Evolutionary conservation across 2,888 invertebrate genomes (phyloP).

Genomic region (Eilema caniola): DNA sequence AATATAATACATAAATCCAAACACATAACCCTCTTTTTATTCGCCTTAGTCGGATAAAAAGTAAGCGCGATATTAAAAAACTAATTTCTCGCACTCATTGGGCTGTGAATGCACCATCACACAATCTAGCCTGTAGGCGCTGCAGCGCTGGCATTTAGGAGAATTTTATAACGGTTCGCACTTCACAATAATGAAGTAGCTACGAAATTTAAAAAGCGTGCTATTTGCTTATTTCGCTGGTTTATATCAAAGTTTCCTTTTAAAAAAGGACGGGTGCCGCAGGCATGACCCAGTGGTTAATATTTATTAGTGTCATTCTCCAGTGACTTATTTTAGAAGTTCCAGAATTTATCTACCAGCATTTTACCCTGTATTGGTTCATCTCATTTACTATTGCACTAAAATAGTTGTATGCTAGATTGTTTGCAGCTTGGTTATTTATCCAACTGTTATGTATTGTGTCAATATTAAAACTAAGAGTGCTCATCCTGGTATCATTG

Average conservation of each 20-base stretch:
- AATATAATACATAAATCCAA: not conserved
- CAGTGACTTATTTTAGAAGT: not conserved
- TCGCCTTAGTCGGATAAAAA: conserved; percentile 27
- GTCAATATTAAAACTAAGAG: too few relatives aligned
- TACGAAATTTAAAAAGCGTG: conserved; percentile 41
- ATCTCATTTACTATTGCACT: not conserved
- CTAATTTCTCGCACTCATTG: conserved; percentile 45
- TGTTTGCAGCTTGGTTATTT: not conserved
- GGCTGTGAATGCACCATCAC: conserved; percentile 46
- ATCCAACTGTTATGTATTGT: too few relatives aligned
- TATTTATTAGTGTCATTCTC: not conserved
- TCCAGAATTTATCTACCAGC: too few relatives aligned
- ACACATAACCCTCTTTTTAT: not conserved
- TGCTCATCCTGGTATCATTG: too few relatives aligned
- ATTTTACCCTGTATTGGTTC: not conserved
- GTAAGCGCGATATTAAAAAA: conserved; percentile 47
- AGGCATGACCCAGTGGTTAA: not conserved
- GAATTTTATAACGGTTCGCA: conserved; percentile 46
- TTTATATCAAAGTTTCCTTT: conserved; percentile 31
- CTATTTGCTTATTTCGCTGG: conserved; percentile 33
- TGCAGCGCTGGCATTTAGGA: conserved; percentile 31
- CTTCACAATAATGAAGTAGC: conserved; percentile 47
- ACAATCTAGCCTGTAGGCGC: conserved; percentile 41
- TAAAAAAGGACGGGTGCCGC: not conserved
- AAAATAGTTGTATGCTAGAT: not conserved